Percentiles rank a stretch among this genome's conserved stretches.
These are phyloP conservation scores for Campylomormyrus numenius DNA, from an alignment of 2,113 vertebrate species.

Conservation along the genomic window DNA sequence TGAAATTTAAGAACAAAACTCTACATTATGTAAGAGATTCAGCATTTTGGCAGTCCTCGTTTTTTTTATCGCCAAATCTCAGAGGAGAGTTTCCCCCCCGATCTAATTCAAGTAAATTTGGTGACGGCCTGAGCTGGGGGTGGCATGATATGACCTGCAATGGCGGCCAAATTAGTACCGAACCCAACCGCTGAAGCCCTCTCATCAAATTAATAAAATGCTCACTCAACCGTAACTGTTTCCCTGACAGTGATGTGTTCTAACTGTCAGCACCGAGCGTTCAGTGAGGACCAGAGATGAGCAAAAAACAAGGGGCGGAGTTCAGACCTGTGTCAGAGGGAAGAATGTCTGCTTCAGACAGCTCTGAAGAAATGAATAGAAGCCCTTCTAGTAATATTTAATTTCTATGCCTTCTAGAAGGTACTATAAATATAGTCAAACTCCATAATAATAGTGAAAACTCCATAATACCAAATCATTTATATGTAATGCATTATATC, in stretches of 20 bases:
- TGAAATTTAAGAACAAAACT: constrained; percentile 8
- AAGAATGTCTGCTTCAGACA: not conserved
- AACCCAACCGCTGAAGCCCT: constrained; percentile 16
- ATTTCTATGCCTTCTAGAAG: not conserved
- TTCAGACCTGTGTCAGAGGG: not conserved
- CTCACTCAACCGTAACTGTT: constrained; percentile 21
- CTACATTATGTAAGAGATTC: not conserved
- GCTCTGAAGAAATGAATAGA: not conserved
- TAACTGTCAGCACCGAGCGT: constrained; percentile 16
- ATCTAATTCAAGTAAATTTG: not conserved
- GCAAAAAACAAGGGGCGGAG: not conserved
- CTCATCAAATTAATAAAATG: constrained; percentile 29
- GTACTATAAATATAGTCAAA: not conserved
- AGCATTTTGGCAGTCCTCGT: not conserved
- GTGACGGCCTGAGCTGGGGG: not conserved
- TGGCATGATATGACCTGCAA: constrained; percentile 21
- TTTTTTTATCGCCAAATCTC: not conserved
- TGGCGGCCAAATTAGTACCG: constrained; percentile 27
- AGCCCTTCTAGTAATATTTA: not conserved
- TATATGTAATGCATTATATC: not conserved
- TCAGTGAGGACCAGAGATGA: not conserved
- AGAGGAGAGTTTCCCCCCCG: not conserved
- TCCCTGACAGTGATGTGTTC: constrained; percentile 25
- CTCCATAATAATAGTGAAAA: not conserved
- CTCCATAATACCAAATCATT: not conserved